phyloP scores from a whole-genome alignment of 2,888 invertebrate species.

The Erebia epiphron region DNA sequence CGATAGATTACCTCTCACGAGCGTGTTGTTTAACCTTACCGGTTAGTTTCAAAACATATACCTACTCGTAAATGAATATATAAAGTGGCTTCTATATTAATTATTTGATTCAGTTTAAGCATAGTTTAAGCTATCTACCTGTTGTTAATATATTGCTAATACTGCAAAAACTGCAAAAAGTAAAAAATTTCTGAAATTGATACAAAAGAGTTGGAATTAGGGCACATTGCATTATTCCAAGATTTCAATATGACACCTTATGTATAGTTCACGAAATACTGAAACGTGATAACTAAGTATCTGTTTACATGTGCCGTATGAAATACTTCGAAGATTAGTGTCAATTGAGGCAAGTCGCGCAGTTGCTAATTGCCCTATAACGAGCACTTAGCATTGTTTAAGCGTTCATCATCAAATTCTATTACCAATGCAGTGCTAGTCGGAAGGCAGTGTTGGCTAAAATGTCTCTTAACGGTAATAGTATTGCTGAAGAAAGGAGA shows the following conservation, averaged over 20 bases:
- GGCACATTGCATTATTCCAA: neutral
- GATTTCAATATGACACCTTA: neutral
- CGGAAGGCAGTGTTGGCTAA: neutral
- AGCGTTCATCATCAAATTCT: slow-evolving; percentile 50
- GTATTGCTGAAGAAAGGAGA: neutral
- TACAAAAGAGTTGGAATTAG: slow-evolving; percentile 3
- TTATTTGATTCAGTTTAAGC: no score
- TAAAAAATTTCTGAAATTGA: neutral
- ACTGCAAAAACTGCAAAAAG: neutral
- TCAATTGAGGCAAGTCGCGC: slow-evolving; percentile 59
- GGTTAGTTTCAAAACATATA: no score
- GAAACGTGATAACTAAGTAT: slow-evolving; percentile 23
- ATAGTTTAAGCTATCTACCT: neutral
- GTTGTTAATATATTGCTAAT: neutral
- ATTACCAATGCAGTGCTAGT: slow-evolving; percentile 27
- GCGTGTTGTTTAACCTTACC: no score
- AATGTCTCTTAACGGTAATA: neutral
- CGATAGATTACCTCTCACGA: no score
- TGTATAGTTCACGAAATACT: neutral
- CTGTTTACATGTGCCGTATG: slow-evolving; percentile 36
- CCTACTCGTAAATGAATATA: no score
- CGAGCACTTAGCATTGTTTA: slow-evolving; percentile 63
- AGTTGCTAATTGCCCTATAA: slow-evolving; percentile 61
- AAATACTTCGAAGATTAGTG: slow-evolving; percentile 46
- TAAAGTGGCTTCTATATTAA: no score